A percentile compares a stretch with the other conserved stretches of the same genome.
phyloP scores from a whole-genome alignment of 2,888 invertebrate genomes.

The Chirona hameri region DNA sequence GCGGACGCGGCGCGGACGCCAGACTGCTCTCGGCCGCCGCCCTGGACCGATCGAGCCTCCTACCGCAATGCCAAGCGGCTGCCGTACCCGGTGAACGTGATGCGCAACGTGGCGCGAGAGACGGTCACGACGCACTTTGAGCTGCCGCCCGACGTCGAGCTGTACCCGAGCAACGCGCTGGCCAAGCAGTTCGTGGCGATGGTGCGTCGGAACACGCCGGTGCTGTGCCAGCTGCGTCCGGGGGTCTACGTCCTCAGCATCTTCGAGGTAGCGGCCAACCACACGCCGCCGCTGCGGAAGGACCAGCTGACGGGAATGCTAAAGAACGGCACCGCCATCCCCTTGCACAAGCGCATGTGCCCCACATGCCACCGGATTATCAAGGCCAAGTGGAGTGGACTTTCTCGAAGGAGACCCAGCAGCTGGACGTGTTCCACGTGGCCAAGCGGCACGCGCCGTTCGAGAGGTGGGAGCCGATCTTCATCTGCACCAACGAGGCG shows the following conservation, averaged over 20 bases:
- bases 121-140: constrained; percentile 76
- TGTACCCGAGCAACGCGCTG: constrained; percentile 80
- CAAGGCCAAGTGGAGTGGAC: constrained; percentile 74
- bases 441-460: constrained; percentile 75
- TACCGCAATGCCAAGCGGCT: constrained; percentile 68
- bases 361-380: constrained; percentile 72
- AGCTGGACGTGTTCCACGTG: constrained; percentile 72
- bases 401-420: constrained; percentile 56
- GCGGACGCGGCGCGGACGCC: constrained; percentile 47
- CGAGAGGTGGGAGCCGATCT: constrained; percentile 89
- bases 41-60: constrained; percentile 53
- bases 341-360: constrained; percentile 87
- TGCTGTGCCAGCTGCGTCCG: constrained; percentile 57
- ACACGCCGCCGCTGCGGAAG: constrained; percentile 55
- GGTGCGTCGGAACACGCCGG: constrained; percentile 59
- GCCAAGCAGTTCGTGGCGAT: constrained; percentile 77
- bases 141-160: constrained; percentile 81
- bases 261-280: constrained; percentile 65
- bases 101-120: constrained; percentile 81
- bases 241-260: constrained; percentile 84
- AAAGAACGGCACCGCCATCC: constrained; percentile 72
- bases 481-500: constrained; percentile 82
- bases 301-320: constrained; percentile 65
- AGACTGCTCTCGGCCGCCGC: constrained; percentile 64
- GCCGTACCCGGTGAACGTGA: constrained; percentile 85